Evolutionary conservation across 2,797 vertebrate species (phyloP).

Genomic region (Brachyrhaphis roseni): DNA sequence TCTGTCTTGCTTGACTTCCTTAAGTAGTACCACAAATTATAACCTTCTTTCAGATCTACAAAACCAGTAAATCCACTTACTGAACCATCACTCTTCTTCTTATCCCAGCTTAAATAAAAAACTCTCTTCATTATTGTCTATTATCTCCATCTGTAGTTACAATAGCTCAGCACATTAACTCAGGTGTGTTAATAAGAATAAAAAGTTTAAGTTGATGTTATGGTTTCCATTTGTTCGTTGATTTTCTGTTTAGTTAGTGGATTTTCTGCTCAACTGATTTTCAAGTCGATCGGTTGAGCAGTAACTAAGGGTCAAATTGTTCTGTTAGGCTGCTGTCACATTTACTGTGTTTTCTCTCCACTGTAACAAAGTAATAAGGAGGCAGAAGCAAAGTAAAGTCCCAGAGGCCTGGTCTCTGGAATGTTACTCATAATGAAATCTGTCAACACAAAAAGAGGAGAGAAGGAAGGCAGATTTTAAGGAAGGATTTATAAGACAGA

Average conservation of each 20-base stretch:
- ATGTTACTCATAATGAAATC: conserved; percentile 57
- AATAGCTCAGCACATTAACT: not conserved
- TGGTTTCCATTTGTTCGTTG: not conserved
- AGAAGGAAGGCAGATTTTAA: not conserved
- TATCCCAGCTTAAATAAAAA: not conserved
- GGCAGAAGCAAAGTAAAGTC: conserved; percentile 19
- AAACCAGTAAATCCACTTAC: not conserved
- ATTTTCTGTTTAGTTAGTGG: not conserved
- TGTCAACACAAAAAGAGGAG: conserved; percentile 34
- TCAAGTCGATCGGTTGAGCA: not conserved
- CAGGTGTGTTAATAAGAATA: not conserved
- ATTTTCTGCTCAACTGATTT: not conserved
- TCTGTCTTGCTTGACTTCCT: not conserved
- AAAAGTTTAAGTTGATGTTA: not conserved
- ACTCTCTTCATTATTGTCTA: not conserved
- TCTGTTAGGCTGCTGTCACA: not conserved
- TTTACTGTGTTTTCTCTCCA: not conserved
- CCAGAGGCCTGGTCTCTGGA: conserved; percentile 33
- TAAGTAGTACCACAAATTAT: not conserved
- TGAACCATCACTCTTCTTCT: not conserved
- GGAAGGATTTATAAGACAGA: not conserved
- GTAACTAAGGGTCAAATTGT: not conserved
- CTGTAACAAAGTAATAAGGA: conserved; percentile 35
- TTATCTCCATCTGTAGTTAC: not conserved
- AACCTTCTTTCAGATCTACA: not conserved